Base-by-base conservation (phyloP, 2,113 vertebrate species). In the Gallinago paraguaiae region DNA sequence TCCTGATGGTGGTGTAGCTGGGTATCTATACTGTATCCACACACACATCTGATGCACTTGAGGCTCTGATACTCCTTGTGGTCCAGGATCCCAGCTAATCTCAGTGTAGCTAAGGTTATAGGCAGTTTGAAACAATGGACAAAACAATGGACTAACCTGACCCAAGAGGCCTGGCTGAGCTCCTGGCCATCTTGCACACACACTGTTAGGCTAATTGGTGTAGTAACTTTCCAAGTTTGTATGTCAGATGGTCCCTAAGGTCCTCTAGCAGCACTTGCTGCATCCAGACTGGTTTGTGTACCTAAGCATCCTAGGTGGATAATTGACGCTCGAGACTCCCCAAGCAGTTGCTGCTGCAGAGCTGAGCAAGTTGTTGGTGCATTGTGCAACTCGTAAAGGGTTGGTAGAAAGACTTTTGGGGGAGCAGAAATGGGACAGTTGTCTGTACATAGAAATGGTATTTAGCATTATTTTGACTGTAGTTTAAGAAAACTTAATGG, bases 31-130 rank as follows among this genome's bases (percentile, higher is more conserved):
- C 69, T 35, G 19, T 39, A 54, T 8, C 14, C 41, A 24, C 12
- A 35, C 0, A 1, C 8, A 30, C 8, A 46, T 53, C 12, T 2
- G 3, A 39, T 24, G 30, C 15, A 27, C 15, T 45, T 39, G n/a
- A 63, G 19, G 8, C 48, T 13, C 30, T 56, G 67, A n/a, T 63
- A 24, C 5, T 50, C 33, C 0, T 0, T 30, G 16, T 80, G 61
- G 16, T 31, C 41, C 54, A 56, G 27, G 37, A 80, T 43, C 12
- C 4, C 37, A 41, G 7, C 6, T 45, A 48, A 20, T 48, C 22
- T 63, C 31, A 50, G 27, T 18, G 7, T 5, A 46, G 20, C 7
- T 41, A 30, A 65, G 37, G 41, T 69, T 33, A 33, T 28, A 22
- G 43, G 23, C 8, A 28, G 22, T 46, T 41, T 76, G 45, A 41